Percentiles rank a stretch among this genome's conserved stretches.
phyloP scores from a whole-genome alignment of 2,888 invertebrate genomes.

The Xylocampa areola region DNA sequence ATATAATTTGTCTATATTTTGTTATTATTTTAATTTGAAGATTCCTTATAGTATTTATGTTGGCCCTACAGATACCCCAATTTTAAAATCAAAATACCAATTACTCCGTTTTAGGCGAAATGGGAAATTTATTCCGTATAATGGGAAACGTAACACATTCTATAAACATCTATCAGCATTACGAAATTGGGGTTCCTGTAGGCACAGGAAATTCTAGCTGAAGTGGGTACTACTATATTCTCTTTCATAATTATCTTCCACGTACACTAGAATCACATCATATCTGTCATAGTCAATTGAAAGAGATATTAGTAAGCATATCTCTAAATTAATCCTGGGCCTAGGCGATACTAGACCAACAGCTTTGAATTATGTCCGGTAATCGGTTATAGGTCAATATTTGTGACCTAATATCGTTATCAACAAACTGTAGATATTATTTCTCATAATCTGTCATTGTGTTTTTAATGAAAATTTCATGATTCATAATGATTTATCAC shows the following conservation, averaged over 20 bases:
- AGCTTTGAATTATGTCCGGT: background rate
- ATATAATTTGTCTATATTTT: conserved; percentile 26
- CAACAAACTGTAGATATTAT: conserved; percentile 3
- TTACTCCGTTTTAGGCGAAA: background rate
- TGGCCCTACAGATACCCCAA: conserved; percentile 10
- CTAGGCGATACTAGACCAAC: background rate
- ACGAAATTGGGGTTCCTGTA: too few species aligned
- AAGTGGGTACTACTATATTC: conserved; percentile 2
- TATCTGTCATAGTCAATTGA: conserved; percentile 3
- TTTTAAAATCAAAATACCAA: background rate
- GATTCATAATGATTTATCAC: conserved; percentile 8
- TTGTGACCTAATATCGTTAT: background rate
- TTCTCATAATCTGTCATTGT: too few species aligned
- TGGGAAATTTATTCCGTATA: background rate
- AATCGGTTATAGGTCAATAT: background rate
- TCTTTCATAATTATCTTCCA: conserved; percentile 3
- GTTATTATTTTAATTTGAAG: conserved; percentile 8
- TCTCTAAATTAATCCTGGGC: background rate
- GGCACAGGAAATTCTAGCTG: background rate
- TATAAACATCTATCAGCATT: too few species aligned
- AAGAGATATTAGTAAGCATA: conserved; percentile 33
- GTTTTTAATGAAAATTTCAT: conserved; percentile 12
- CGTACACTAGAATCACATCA: conserved; percentile 5
- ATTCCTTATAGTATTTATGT: conserved; percentile 6
- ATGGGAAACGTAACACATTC: too few species aligned